phyloP scores from a whole-genome alignment of 2,113 vertebrate genomes.

The Eurypyga helias region DNA sequence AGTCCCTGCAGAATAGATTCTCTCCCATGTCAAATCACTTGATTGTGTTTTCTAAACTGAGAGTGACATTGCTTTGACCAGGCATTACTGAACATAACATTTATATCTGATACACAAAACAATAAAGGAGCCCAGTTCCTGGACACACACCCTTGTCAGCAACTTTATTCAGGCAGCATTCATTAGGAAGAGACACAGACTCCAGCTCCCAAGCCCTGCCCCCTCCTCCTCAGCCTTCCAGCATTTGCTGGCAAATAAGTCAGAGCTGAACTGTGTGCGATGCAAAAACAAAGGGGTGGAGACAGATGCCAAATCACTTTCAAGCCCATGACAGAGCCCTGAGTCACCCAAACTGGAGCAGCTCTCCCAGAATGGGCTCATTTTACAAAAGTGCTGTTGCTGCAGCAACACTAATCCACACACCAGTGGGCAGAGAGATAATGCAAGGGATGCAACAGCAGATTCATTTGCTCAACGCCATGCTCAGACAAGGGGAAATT shows the following conservation, averaged over 20 bases:
- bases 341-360: slow-evolving; percentile 41
- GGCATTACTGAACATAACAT: neutral
- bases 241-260: neutral
- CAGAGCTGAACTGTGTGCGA: neutral
- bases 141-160: neutral
- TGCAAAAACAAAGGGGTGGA: slow-evolving; percentile 16
- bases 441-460: neutral
- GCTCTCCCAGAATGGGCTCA: neutral
- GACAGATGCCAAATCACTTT: slow-evolving; percentile 30
- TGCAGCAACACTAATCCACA: slow-evolving; percentile 42
- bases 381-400: slow-evolving; percentile 2
- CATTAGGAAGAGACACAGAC: neutral
- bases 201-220: neutral
- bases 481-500: neutral
- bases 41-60: neutral
- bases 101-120: neutral
- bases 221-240: neutral
- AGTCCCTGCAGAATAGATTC: neutral
- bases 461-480: neutral
- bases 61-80: neutral
- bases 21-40: slow-evolving; percentile 28
- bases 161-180: neutral
- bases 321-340: slow-evolving; percentile 21
- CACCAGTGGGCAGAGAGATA: neutral
- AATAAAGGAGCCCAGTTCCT: neutral